Evolutionary conservation across 2,888 invertebrate genomes (phyloP).

Genomic region (Tortricodes alternella): DNA sequence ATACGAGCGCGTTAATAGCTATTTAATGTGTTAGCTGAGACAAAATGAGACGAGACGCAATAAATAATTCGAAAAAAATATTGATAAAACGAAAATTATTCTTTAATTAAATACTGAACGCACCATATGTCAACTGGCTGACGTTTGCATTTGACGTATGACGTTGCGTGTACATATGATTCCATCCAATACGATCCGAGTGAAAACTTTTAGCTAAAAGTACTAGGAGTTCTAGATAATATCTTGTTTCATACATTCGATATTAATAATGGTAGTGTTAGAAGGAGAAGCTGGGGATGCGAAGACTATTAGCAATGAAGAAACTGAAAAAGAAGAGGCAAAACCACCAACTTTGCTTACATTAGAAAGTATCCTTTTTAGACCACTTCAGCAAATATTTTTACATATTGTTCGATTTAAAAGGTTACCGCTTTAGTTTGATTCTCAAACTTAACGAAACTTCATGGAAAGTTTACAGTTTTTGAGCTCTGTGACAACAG

Average conservation of each 20-base stretch:
- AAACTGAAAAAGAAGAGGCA: conserved; percentile 58
- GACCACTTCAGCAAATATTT: not conserved
- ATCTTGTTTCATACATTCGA: not conserved
- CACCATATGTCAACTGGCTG: conserved; percentile 11
- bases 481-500: not conserved
- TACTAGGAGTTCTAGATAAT: conserved; percentile 20
- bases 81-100: no score
- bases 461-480: not conserved
- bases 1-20: no score
- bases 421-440: not conserved
- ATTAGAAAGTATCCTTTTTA: conserved; percentile 83
- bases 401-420: not conserved
- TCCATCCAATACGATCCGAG: conserved; percentile 8
- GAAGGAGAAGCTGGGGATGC: conserved; percentile 68
- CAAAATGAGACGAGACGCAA: no score
- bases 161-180: conserved; percentile 25
- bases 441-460: not conserved
- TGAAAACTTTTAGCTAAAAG: conserved; percentile 15
- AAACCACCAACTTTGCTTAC: conserved; percentile 67
- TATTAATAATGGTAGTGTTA: conserved; percentile 61
- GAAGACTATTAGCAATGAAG: conserved; percentile 56
- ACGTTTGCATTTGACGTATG: conserved; percentile 23
- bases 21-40: no score
- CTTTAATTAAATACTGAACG: no score
- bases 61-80: no score